These are phyloP conservation scores for Caenorhabditis macrosperma DNA, from an alignment of 2,888 invertebrate species.

Conservation along the genomic window DNA sequence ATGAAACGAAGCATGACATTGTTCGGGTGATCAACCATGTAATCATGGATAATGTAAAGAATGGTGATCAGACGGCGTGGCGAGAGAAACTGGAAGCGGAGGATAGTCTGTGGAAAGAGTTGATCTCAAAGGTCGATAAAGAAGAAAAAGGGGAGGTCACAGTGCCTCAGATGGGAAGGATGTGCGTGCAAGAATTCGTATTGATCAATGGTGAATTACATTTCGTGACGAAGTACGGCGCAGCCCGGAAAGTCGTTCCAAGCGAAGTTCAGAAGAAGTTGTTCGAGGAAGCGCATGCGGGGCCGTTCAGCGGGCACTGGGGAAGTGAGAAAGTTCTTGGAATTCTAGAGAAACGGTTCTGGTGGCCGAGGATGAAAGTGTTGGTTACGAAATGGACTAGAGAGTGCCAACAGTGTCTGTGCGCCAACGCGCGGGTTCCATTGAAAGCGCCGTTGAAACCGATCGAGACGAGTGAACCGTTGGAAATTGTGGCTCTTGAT, in stretches of 20 bases:
- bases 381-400: no score
- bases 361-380: no score
- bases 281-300: slow-evolving; percentile 34
- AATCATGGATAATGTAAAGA: no score
- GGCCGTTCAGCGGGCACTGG: slow-evolving; percentile 7
- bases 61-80: background rate
- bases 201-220: slow-evolving; percentile 3
- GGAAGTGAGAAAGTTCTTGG: background rate
- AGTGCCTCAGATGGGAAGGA: background rate
- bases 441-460: no score
- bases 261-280: slow-evolving; percentile 11
- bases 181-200: background rate
- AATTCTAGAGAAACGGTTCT: no score
- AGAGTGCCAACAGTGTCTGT: no score
- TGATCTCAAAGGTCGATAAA: slow-evolving; percentile 3
- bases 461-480: no score
- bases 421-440: no score
- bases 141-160: background rate
- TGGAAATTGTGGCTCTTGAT: no score
- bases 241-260: slow-evolving; percentile 32
- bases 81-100: background rate
- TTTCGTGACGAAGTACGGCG: background rate
- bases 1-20: background rate
- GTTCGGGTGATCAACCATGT: no score
- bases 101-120: background rate